Evolutionary conservation across 2,888 invertebrate genomes (phyloP).

Genomic region (Drosophila peninsularis): DNA sequence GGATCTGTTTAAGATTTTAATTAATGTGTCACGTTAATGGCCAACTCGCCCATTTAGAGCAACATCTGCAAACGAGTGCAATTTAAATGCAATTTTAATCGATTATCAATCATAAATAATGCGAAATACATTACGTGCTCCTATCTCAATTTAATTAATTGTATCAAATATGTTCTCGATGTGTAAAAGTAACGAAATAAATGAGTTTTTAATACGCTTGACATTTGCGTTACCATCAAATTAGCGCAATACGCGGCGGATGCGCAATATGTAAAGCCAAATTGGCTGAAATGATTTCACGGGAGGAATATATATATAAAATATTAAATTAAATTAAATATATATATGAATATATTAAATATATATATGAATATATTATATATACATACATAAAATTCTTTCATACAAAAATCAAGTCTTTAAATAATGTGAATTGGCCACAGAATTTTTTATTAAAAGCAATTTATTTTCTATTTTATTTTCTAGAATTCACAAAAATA

Average conservation of each 20-base stretch:
- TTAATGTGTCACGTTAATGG: slow-evolving; percentile 65
- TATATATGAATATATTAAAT: not conserved
- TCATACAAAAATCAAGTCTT: not conserved
- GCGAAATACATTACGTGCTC: not conserved
- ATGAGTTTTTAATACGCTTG: slow-evolving; percentile 10
- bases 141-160: slow-evolving; percentile 1
- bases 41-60: slow-evolving; percentile 18
- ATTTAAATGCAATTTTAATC: slow-evolving; percentile 20
- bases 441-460: not conserved
- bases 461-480: too few relatives aligned
- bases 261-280: not conserved
- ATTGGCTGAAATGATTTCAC: not conserved
- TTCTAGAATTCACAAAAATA: too few relatives aligned
- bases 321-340: not conserved
- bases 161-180: slow-evolving; percentile 16
- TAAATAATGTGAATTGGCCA: not conserved
- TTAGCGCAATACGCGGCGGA: slow-evolving; percentile 6
- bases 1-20: slow-evolving; percentile 55
- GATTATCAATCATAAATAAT: slow-evolving; percentile 27
- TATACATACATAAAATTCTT: not conserved
- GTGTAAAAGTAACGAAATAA: not conserved
- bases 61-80: not conserved
- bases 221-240: slow-evolving; percentile 5
- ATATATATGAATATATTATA: not conserved
- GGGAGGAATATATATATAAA: not conserved